Base-by-base conservation (phyloP, 2,797 vertebrate species). In the Catamblyrhynchus diadema region DNA sequence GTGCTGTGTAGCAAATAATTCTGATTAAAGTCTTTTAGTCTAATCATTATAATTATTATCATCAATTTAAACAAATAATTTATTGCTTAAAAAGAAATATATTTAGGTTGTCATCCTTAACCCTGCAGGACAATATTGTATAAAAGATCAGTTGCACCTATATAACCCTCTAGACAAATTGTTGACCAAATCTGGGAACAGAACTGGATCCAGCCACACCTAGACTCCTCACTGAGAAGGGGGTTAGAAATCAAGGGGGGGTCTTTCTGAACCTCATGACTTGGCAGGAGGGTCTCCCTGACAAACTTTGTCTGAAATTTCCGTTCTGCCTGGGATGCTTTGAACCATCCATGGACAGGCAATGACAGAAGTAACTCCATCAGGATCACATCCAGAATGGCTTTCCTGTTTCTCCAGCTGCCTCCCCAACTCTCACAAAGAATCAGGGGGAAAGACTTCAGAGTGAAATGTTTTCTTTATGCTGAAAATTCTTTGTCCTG, bases 251-350 rank as follows among this genome's bases (percentile, higher is more conserved):
- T 21, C 16, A 39, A 30, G 28, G 11, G 9, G 9, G 37, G 9
- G 6, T 14, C 17, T 45, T 59, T 59, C 8, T 65, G 51, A 59
- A 30, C 6, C 2, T 60, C 2, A 0, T 45, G 33, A 41, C 24
- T 53, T 28, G 45, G 1, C 7, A 30, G n/a, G 24, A 72, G 9
- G n/a, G 3, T 51, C 4, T 39, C 24, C 14, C 20, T 59, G 21
- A 51, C 14, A 45, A 39, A 39, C 11, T 51, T 72, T 1, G 0
- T 30, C 51, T 51, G 17, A 80, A 51, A 42, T 14, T 81, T 60
- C 17, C 15, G 7, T 66, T 81, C 39, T 35, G 18, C 25, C 47
- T 32, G 53, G 17, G 30, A 41, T 9, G 32, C 30, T 19, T 1
- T 21, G 48, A 61, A 45, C 27, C 11, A 32, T 17, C 7, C 32